These are phyloP conservation scores for Haliclona indistincta DNA, from an alignment of 37 sponge, comb jelly and placozoan species.

Conservation along the genomic window DNA sequence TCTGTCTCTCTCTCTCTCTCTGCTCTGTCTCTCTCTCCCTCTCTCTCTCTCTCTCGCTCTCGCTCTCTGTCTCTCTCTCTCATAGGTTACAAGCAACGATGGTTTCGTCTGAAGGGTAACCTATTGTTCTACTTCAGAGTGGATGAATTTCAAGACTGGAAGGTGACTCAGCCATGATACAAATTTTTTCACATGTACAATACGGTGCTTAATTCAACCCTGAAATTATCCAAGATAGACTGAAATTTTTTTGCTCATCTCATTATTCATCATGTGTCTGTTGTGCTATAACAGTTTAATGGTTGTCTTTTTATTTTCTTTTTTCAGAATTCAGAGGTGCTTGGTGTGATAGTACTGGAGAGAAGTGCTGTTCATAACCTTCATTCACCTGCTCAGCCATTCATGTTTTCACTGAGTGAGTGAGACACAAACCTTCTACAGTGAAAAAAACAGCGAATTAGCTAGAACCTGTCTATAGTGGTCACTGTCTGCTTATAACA, in stretches of 20 bases:
- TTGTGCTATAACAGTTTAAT: not conserved
- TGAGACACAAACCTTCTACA: not conserved
- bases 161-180: too few relatives aligned
- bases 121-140: slow-evolving; percentile 80
- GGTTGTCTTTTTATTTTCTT: not conserved
- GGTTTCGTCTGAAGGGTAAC: slow-evolving; percentile 88
- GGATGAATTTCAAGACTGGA: slow-evolving; percentile 63
- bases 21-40: too few relatives aligned
- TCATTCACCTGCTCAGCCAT: slow-evolving; percentile 35
- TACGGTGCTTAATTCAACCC: too few relatives aligned
- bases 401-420: slow-evolving; percentile 39
- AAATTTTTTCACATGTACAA: too few relatives aligned
- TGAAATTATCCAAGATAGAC: too few relatives aligned
- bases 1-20: too few relatives aligned
- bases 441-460: too few relatives aligned
- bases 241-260: too few relatives aligned
- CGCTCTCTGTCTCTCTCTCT: not conserved
- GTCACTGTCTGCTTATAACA: too few relatives aligned
- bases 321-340: not conserved
- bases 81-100: slow-evolving; percentile 72
- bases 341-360: slow-evolving; percentile 73
- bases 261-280: not conserved
- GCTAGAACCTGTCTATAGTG: too few relatives aligned
- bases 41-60: too few relatives aligned
- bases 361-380: slow-evolving; percentile 23